Conservation (phyloP, 2,888 invertebrate species). For the Stenoptilia bipunctidactyla region DNA sequence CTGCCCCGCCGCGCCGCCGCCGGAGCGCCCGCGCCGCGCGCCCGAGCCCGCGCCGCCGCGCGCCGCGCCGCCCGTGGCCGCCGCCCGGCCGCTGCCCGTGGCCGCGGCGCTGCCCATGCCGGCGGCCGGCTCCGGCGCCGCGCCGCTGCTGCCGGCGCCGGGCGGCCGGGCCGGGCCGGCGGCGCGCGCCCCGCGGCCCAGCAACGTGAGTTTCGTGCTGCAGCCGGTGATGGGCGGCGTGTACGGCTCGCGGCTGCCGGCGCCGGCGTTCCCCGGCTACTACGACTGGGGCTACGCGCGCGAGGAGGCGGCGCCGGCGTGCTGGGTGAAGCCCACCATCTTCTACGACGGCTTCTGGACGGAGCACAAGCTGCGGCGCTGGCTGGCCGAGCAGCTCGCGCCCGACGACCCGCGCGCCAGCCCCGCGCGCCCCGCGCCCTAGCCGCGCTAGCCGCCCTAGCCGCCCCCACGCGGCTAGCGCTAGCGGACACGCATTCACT, state of each 20-base stretch:
- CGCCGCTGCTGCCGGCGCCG: constrained; percentile 11
- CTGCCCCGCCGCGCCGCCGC: constrained; percentile 22
- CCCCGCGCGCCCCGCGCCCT: neutral
- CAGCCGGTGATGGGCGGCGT: constrained; percentile 44
- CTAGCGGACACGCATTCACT: no score
- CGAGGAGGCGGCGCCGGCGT: constrained; percentile 29
- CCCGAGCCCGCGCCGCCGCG: constrained; percentile 14
- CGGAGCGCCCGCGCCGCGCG: constrained; percentile 31
- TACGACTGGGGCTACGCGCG: constrained; percentile 56
- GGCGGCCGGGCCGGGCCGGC: constrained; percentile 14
- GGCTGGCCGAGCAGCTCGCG: constrained; percentile 64
- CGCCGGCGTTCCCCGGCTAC: constrained; percentile 40
- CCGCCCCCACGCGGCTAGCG: no score
- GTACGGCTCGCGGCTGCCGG: constrained; percentile 29
- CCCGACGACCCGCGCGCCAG: constrained; percentile 35
- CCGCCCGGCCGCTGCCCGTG: constrained; percentile 10
- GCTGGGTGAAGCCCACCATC: constrained; percentile 64
- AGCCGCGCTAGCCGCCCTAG: no score
- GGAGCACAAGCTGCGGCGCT: constrained; percentile 65
- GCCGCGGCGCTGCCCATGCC: constrained; percentile 11
- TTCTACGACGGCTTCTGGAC: constrained; percentile 69
- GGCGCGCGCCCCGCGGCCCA: constrained; percentile 24
- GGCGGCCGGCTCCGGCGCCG: constrained; percentile 16
- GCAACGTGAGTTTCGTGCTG: constrained; percentile 62
- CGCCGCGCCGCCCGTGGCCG: no score